Conservation (phyloP, 2,113 vertebrate species). For the Nematolebias whitei region DNA sequence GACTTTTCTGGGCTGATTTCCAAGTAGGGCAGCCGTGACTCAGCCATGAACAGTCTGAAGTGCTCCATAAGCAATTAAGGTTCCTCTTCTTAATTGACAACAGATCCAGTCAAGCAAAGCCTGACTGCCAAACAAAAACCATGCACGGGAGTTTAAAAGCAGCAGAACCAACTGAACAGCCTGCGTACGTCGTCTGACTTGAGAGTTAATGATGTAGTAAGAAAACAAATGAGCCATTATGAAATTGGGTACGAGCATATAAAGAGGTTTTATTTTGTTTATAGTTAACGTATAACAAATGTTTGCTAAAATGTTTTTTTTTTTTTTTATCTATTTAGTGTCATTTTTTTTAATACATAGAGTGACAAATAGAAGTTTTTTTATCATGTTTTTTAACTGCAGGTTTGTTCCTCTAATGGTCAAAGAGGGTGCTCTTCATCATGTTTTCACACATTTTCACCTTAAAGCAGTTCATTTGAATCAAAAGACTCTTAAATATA, state of each 20-base stretch:
- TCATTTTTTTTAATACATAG: no score
- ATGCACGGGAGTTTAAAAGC: constrained; percentile 20
- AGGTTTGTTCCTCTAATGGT: constrained; percentile 2
- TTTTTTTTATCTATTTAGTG: no score
- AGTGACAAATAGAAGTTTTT: no score
- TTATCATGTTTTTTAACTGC: neutral
- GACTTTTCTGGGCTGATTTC: constrained; percentile 52
- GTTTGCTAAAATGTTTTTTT: constrained; percentile 1
- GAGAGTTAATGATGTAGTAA: constrained; percentile 26
- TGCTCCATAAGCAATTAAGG: constrained; percentile 73
- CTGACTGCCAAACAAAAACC: constrained; percentile 52
- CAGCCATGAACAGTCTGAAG: constrained; percentile 52
- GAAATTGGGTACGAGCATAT: neutral
- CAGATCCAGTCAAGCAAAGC: constrained; percentile 52
- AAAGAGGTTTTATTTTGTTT: neutral
- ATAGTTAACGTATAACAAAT: constrained; percentile 4
- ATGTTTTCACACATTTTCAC: constrained; percentile 1
- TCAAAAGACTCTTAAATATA: neutral
- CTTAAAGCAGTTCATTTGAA: neutral
- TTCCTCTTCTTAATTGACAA: constrained; percentile 70
- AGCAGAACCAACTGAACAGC: constrained; percentile 9
- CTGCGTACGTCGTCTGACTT: neutral
- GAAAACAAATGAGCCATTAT: constrained; percentile 7
- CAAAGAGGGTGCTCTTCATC: constrained; percentile 34
- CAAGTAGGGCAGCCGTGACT: constrained; percentile 66